Evolutionary conservation across 2,113 vertebrate species (phyloP), one percentile per base, ranked within the genome.

Genomic region (Tragelaphus strepsiceros): DNA sequence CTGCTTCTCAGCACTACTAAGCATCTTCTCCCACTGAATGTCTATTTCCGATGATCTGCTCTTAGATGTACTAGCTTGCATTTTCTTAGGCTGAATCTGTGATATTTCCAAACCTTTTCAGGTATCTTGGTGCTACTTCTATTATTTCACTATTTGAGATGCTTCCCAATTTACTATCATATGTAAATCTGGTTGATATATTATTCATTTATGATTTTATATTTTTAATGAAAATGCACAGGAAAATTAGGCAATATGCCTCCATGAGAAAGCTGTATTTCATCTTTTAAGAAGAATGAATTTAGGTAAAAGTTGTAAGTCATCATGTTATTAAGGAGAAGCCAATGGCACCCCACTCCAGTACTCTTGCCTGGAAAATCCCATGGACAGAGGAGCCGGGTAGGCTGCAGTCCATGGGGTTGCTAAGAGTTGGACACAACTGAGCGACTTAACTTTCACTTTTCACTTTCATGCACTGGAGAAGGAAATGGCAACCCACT

Each of bases 211-310:
- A 54, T 2, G 13, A 86, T 88, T 93, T 93, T 80, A 93, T 56
- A 56, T 62, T 91, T 96, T 84, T 85, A 93, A 96, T 59, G 56
- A 95, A 93, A 93, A 95, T 88, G 46, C 11, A 78, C 88, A 95
- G 46, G 64, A 96, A 96, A 86, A 78, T 9, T 53, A 39, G n/a
- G 30, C 81, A 85, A 78, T 71, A 35, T 51, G 28, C 3, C 46
- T 90, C 78, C 39, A 39, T 17, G 10, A 94, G 71, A 46, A 86
- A 96, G 16, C 10, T 92, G 11, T 14, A 62, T 83, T 92, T 94
- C 22, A 93, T 64, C 28, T 62, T 43, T 58, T 80, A 94, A 94
- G 81, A 92, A 78, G 28, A 94, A 74, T 35, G 10, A 46, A 87
- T 90, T 96, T 58, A 58, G 80, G 24, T 54, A 85, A 90, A 90